A percentile compares a stretch with the other conserved stretches of the same genome.
phyloP scores from a whole-genome alignment of 2,113 vertebrate species.

The Formicarius rufipectus region DNA sequence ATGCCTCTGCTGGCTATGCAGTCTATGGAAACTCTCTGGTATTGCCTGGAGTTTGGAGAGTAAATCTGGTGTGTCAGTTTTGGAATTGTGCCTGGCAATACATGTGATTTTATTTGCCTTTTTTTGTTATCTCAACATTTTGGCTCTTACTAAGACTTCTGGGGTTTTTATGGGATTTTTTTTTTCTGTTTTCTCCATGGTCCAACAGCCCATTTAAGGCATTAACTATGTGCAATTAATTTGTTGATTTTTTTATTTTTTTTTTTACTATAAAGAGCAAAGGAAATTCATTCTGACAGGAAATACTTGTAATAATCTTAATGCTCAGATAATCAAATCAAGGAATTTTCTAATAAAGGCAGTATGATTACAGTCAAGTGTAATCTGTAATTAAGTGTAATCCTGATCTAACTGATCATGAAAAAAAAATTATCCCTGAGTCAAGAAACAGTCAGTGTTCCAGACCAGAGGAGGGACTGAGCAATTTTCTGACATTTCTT shows the following conservation, averaged over 20 bases:
- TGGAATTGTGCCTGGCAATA: neutral
- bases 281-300: neutral
- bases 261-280: neutral
- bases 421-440: neutral
- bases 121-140: neutral
- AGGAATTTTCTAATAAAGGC: neutral
- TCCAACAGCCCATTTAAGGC: neutral
- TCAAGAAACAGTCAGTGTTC: neutral
- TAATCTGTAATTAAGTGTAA: constrained; percentile 3
- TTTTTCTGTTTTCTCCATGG: neutral
- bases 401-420: neutral
- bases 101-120: neutral
- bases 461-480: neutral
- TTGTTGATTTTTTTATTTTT: neutral
- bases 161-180: neutral
- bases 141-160: neutral
- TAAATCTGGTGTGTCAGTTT: neutral
- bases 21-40: neutral
- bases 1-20: accelerated
- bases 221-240: neutral
- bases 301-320: neutral
- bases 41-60: neutral
- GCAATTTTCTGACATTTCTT: neutral
- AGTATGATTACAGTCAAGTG: neutral
- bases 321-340: neutral